Percentiles rank a stretch among this genome's conserved stretches.
These are phyloP conservation scores for Agonopterix subpropinquella DNA, from an alignment of 2,888 invertebrate genomes.

Conservation along the genomic window DNA sequence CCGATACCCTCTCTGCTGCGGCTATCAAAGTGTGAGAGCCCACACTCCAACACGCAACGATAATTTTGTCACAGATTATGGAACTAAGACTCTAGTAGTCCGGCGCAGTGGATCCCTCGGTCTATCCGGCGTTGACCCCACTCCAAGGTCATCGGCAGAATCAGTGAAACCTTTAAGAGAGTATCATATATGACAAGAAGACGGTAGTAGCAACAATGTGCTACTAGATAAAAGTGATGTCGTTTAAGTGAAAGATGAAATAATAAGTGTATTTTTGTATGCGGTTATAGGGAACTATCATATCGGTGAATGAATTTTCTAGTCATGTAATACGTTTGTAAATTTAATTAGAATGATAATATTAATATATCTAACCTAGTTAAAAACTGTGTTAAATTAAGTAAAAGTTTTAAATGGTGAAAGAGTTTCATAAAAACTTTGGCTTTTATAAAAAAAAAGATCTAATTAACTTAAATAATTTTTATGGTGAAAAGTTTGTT, in stretches of 20 bases:
- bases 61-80: conserved; percentile 84
- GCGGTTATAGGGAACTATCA: background rate
- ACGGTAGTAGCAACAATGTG: conserved; percentile 55
- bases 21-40: conserved; percentile 78
- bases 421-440: no score
- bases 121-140: conserved; percentile 79
- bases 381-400: no score
- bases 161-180: conserved; percentile 78
- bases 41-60: conserved; percentile 77
- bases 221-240: conserved; percentile 58
- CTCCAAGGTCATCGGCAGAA: conserved; percentile 80
- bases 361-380: background rate
- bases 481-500: no score
- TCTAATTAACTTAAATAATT: no score
- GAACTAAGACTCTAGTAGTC: conserved; percentile 84
- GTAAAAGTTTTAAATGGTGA: no score
- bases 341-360: background rate
- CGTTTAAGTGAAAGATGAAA: conserved; percentile 28
- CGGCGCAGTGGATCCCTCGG: conserved; percentile 82
- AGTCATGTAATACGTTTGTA: background rate
- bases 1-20: conserved; percentile 82
- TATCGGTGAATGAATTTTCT: background rate
- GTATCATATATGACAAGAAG: conserved; percentile 73
- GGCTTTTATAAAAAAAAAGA: no score
- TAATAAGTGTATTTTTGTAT: conserved; percentile 1